phyloP scores from a whole-genome alignment of 2,113 vertebrate species.

The Mesitornis unicolor region DNA sequence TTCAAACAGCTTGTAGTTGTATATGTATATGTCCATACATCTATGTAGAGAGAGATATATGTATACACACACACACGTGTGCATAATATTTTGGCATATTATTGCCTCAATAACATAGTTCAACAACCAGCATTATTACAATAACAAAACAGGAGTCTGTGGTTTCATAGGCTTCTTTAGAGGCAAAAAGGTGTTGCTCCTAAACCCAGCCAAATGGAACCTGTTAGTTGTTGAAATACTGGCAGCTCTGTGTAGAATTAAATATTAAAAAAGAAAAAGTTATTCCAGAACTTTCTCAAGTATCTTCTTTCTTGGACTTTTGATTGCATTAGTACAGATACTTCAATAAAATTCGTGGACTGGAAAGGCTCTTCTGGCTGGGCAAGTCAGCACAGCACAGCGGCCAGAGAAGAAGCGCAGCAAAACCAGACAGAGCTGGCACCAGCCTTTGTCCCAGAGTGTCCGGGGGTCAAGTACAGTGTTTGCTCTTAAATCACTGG shows the following conservation, averaged over 20 bases:
- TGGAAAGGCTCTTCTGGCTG: not conserved
- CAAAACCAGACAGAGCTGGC: not conserved
- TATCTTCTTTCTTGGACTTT: not conserved
- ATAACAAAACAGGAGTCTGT: not conserved
- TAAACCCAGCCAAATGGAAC: not conserved
- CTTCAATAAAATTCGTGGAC: not conserved
- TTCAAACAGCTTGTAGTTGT: not conserved
- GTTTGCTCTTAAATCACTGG: not conserved
- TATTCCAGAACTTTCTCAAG: not conserved
- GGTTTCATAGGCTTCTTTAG: not conserved
- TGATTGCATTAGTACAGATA: not conserved
- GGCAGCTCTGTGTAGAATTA: not conserved
- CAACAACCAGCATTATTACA: not conserved
- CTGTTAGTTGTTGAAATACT: not conserved
- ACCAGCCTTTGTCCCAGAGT: not conserved
- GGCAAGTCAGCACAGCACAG: not conserved
- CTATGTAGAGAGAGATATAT: not conserved
- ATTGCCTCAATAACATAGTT: not conserved
- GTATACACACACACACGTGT: not conserved
- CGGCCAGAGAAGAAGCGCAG: not conserved
- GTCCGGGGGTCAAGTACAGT: fast-evolving
- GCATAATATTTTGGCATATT: not conserved
- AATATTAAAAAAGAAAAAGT: not conserved
- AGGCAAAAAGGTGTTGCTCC: not conserved
- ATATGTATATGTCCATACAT: not conserved